phyloP scores from a whole-genome alignment of 2,888 invertebrate species.

The Punctoribates punctum region DNA sequence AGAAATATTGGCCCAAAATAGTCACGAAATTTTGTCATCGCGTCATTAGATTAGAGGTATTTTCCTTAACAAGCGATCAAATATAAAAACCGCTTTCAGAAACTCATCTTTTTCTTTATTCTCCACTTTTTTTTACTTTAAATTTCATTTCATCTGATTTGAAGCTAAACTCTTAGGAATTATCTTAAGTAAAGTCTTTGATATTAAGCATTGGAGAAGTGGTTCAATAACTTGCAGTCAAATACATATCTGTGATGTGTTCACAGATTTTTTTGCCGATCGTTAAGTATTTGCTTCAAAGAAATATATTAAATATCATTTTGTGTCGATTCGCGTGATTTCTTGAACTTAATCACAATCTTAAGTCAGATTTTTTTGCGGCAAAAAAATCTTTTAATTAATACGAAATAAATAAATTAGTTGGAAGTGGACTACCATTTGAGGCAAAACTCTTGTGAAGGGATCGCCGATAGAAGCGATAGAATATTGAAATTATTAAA shows the following conservation, averaged over 20 bases:
- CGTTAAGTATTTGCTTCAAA: neutral
- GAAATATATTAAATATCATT: neutral
- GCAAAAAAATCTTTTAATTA: neutral
- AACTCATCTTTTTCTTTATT: neutral
- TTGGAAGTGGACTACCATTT: neutral
- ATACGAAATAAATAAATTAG: neutral
- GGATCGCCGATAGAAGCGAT: no score
- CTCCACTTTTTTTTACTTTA: neutral
- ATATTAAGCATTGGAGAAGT: no score
- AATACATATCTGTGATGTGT: neutral
- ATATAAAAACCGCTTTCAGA: neutral
- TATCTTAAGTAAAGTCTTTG: no score
- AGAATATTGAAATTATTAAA: no score
- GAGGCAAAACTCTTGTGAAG: no score
- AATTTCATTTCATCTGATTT: neutral
- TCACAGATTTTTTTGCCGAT: neutral
- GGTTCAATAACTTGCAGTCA: neutral
- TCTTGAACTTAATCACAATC: neutral
- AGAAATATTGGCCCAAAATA: slow-evolving; percentile 1
- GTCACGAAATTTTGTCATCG: slow-evolving; percentile 11
- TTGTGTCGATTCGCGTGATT: neutral
- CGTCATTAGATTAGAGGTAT: neutral
- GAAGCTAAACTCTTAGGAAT: neutral
- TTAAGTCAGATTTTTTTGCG: neutral
- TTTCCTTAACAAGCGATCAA: neutral